Percentiles rank a stretch among this genome's conserved stretches.
These are phyloP conservation scores for Plusia festucae DNA, from an alignment of 2,888 invertebrate species.

Conservation along the genomic window DNA sequence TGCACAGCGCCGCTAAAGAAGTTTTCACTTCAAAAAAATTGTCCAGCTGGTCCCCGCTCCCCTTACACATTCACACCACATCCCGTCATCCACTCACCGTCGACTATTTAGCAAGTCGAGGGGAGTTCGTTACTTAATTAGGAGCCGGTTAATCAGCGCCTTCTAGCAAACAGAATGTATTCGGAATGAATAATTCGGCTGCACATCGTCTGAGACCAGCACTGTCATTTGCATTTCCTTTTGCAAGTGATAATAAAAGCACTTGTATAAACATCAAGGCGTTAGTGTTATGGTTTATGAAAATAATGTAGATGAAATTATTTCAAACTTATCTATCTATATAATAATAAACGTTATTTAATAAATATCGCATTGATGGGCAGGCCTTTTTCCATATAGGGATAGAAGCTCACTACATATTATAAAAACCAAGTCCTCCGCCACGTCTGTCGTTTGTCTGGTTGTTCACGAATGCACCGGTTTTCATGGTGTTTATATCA, in stretches of 20 bases:
- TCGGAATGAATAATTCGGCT: constrained; percentile 76
- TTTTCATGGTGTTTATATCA: too few relatives aligned
- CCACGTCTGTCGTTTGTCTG: too few relatives aligned
- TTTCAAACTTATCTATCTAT: neutral
- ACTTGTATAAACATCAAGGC: neutral
- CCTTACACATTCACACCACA: constrained; percentile 30
- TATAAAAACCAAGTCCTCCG: too few relatives aligned
- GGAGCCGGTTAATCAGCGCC: constrained; percentile 83
- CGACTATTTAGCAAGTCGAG: constrained; percentile 82
- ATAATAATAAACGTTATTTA: too few relatives aligned
- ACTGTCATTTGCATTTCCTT: constrained; percentile 60
- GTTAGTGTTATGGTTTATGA: neutral
- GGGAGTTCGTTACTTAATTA: constrained; percentile 87
- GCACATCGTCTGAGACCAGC: constrained; percentile 58
- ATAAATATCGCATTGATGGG: too few relatives aligned
- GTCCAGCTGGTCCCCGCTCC: constrained; percentile 36
- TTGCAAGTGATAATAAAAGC: constrained; percentile 14
- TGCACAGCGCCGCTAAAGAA: too few relatives aligned
- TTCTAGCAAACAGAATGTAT: constrained; percentile 80
- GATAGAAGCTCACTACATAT: too few relatives aligned
- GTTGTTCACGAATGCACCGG: too few relatives aligned
- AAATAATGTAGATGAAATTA: neutral
- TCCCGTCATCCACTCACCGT: constrained; percentile 62
- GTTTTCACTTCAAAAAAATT: too few relatives aligned
- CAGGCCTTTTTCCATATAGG: too few relatives aligned